These are phyloP conservation scores for Austrofundulus limnaeus DNA, from an alignment of 2,113 vertebrate species.

Conservation along the genomic window DNA sequence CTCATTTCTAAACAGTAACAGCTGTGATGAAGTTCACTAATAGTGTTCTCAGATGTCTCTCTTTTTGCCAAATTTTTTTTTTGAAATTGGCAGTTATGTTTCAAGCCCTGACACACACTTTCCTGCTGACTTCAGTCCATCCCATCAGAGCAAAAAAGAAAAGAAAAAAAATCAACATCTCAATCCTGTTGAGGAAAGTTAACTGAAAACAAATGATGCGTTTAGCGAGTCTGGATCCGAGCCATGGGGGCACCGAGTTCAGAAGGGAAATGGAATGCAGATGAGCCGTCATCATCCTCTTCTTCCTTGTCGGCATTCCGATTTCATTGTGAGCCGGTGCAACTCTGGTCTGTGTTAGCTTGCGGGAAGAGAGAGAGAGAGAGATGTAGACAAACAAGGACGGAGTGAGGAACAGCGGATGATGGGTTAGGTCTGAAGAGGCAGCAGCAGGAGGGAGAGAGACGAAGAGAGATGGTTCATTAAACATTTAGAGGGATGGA, in stretches of 20 bases:
- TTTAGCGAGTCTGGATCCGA: constrained; percentile 17
- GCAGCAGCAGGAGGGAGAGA: neutral
- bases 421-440: constrained; percentile 38
- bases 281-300: constrained; percentile 30
- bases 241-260: constrained; percentile 17
- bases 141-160: constrained; percentile 19
- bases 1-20: constrained; percentile 56
- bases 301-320: constrained; percentile 48
- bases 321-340: constrained; percentile 38
- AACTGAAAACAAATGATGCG: constrained; percentile 30
- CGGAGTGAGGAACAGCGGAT: constrained; percentile 50
- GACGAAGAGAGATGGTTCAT: constrained; percentile 56
- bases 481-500: constrained; percentile 69
- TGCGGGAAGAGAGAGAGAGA: constrained; percentile 32
- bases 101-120: constrained; percentile 20
- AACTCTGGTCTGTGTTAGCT: constrained; percentile 30
- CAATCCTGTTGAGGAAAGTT: constrained; percentile 26
- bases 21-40: constrained; percentile 44
- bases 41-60: constrained; percentile 27
- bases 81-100: constrained; percentile 44
- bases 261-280: constrained; percentile 29
- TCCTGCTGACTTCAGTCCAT: constrained; percentile 10
- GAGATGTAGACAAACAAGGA: constrained; percentile 47
- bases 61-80: no score
- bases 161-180: no score